These are phyloP conservation scores for Synergus umbraculus DNA, from an alignment of 2,888 invertebrate genomes.

Conservation along the genomic window DNA sequence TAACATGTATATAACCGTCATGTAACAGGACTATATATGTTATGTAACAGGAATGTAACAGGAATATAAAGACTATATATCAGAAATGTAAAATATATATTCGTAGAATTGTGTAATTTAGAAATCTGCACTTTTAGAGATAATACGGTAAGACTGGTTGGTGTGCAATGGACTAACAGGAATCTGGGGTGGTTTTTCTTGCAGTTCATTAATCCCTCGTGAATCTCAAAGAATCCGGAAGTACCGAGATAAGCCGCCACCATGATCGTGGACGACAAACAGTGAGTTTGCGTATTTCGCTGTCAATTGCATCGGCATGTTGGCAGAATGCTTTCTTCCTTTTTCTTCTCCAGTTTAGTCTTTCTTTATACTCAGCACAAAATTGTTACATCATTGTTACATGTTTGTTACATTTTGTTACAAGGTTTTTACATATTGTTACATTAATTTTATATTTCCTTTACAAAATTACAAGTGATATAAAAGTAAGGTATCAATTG, in stretches of 20 bases:
- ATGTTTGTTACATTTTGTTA: neutral
- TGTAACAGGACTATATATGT: too few species aligned
- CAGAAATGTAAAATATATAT: neutral
- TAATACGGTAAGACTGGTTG: constrained; percentile 18
- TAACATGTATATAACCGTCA: neutral
- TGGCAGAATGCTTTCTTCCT: constrained; percentile 2
- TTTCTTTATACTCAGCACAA: neutral
- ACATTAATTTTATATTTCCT: neutral
- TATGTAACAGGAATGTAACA: neutral
- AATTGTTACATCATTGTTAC: neutral
- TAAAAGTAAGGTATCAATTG: neutral
- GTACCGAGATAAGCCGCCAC: constrained; percentile 67
- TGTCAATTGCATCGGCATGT: constrained; percentile 5
- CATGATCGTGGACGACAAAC: constrained; percentile 77
- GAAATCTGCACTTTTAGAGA: neutral
- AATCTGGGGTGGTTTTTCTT: constrained; percentile 69
- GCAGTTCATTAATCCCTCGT: constrained; percentile 68
- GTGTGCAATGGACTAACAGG: constrained; percentile 27
- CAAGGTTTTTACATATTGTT: neutral
- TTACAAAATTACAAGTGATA: neutral
- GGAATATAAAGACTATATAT: neutral
- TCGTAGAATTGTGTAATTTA: neutral
- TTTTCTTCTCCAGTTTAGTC: neutral
- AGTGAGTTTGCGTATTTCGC: constrained; percentile 68
- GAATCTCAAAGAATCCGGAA: constrained; percentile 52